These are phyloP conservation scores for Eupeodes latifasciatus DNA, from an alignment of 2,888 invertebrate species.

Conservation along the genomic window DNA sequence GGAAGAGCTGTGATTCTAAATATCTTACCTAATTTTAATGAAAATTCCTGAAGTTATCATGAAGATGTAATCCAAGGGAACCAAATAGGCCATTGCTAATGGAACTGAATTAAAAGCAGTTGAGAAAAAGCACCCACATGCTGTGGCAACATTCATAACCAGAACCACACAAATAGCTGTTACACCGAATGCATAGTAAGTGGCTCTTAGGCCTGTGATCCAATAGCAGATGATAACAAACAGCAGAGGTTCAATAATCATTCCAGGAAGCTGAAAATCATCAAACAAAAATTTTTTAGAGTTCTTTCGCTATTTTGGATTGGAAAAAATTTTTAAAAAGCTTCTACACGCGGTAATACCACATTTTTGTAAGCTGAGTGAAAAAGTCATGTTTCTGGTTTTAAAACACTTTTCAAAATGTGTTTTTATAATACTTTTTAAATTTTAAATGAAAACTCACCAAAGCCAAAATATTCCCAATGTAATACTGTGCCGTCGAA, in stretches of 20 bases:
- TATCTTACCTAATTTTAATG: constrained; percentile 89
- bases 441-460: constrained; percentile 85
- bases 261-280: constrained; percentile 90
- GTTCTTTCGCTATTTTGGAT: too few species aligned
- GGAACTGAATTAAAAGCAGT: constrained; percentile 92
- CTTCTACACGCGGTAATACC: too few species aligned
- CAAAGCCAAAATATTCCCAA: constrained; percentile 91
- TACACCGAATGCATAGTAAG: constrained; percentile 88
- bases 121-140: constrained; percentile 95
- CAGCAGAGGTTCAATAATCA: constrained; percentile 92
- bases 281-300: too few species aligned
- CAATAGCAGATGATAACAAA: constrained; percentile 94
- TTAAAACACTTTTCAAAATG: too few species aligned
- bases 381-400: too few species aligned
- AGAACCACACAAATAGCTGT: constrained; percentile 89
- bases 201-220: constrained; percentile 91
- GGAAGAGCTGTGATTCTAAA: not conserved
- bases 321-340: too few species aligned
- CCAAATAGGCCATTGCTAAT: constrained; percentile 91
- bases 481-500: constrained; percentile 91
- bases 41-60: constrained; percentile 95
- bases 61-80: constrained; percentile 93
- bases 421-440: too few species aligned
- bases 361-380: too few species aligned
- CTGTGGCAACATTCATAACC: constrained; percentile 94